Conservation (phyloP, 2,113 vertebrate species). For the Phaetusa simplex region DNA sequence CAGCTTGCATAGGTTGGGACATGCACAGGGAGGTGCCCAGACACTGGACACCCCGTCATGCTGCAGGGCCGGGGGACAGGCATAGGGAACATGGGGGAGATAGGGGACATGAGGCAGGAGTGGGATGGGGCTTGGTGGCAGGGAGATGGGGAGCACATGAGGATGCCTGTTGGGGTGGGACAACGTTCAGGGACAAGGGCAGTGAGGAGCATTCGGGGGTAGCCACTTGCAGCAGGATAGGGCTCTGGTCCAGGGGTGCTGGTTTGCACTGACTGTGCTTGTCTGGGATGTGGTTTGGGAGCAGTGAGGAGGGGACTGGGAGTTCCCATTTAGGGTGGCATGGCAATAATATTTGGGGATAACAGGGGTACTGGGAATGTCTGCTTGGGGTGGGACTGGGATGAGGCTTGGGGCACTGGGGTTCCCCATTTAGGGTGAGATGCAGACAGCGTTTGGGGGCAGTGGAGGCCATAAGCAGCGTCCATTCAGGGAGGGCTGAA, state of each 20-base stretch:
- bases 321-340: background rate
- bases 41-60: background rate
- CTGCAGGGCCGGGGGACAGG: background rate
- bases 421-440: too few relatives aligned
- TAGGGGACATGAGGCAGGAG: background rate
- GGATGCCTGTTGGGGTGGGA: background rate
- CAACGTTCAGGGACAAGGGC: background rate
- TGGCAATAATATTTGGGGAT: accelerated
- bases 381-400: background rate
- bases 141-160: background rate
- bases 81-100: accelerated
- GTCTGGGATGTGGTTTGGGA: background rate
- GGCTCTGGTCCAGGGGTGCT: background rate
- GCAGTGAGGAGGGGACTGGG: background rate
- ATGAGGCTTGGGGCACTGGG: background rate
- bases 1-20: background rate
- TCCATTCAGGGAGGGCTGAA: background rate
- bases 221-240: background rate
- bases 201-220: background rate
- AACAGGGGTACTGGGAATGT: background rate
- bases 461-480: accelerated
- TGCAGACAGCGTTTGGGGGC: too few relatives aligned
- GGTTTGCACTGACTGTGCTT: background rate
- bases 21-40: background rate
- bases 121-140: background rate